phyloP scores from a whole-genome alignment of 2,888 invertebrate species.

The Hyposoter didymator region DNA sequence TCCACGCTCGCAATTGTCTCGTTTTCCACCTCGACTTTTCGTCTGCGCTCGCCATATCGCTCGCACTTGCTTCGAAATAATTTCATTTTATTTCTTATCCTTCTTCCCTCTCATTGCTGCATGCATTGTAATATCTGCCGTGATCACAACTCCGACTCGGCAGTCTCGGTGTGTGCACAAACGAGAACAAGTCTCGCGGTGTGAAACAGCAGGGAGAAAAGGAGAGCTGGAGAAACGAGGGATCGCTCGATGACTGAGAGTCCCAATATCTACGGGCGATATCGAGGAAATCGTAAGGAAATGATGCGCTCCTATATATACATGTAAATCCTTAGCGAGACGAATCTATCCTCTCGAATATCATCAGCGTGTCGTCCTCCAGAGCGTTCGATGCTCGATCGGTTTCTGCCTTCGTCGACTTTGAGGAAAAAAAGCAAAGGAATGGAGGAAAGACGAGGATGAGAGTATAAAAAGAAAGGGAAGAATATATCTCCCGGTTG shows the following conservation, averaged over 20 bases:
- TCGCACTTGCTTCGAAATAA: not conserved
- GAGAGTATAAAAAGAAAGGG: not conserved
- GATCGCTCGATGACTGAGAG: constrained; percentile 13
- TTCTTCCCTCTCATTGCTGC: constrained; percentile 42
- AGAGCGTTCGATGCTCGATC: constrained; percentile 62
- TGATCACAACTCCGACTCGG: not conserved
- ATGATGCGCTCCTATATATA: constrained; percentile 57
- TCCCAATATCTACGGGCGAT: constrained; percentile 29
- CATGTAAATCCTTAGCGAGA: constrained; percentile 31
- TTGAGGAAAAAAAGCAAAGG: not conserved
- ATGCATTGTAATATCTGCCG: constrained; percentile 23
- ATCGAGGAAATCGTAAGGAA: constrained; percentile 68
- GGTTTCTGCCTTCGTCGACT: constrained; percentile 45
- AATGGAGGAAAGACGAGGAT: constrained; percentile 9
- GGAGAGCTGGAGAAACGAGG: not conserved
- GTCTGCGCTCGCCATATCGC: not conserved
- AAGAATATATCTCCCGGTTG: not conserved
- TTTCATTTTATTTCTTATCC: constrained; percentile 51
- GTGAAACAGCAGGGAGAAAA: constrained; percentile 15
- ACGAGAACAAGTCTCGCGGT: not conserved
- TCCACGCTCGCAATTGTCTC: constrained; percentile 33
- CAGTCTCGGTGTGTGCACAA: constrained; percentile 8
- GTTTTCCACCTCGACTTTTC: not conserved
- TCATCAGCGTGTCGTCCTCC: constrained; percentile 20
- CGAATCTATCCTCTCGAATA: constrained; percentile 55